Evolutionary conservation across 2,797 vertebrate species (phyloP).

Genomic region (Peromyscus melanophrys): DNA sequence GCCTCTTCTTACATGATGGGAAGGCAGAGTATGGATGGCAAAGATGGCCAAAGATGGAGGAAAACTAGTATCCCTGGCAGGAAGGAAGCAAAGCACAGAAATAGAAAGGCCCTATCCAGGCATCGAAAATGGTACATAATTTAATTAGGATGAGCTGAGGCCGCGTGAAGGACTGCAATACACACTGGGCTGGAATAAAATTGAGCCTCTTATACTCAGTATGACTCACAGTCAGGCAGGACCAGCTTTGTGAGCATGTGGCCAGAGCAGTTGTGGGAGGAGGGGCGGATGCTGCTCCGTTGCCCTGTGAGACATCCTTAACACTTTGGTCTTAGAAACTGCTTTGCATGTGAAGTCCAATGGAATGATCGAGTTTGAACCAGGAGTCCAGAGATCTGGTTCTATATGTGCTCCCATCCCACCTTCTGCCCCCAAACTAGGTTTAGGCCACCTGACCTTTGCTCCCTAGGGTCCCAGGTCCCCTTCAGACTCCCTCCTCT

Average conservation of each 20-base stretch:
- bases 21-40: slow-evolving; percentile 63
- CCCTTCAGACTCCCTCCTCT: background rate
- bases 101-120: slow-evolving; percentile 62
- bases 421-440: background rate
- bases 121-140: slow-evolving; percentile 64
- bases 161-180: slow-evolving; percentile 19
- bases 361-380: background rate
- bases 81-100: slow-evolving; percentile 59
- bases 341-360: background rate
- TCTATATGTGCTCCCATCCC: background rate
- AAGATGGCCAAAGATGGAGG: slow-evolving; percentile 52
- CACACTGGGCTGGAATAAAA: slow-evolving; percentile 56
- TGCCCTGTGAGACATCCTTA: slow-evolving; percentile 8
- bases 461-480: background rate
- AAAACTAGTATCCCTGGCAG: slow-evolving; percentile 26
- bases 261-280: background rate
- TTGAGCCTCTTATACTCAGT: slow-evolving; percentile 51
- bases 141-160: slow-evolving; percentile 68
- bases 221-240: slow-evolving; percentile 66
- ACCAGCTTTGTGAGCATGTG: background rate
- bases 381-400: background rate
- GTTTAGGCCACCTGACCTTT: background rate
- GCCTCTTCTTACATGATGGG: slow-evolving; percentile 20
- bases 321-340: slow-evolving; percentile 22
- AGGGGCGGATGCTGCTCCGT: background rate